A percentile compares a stretch with the other conserved stretches of the same genome.
These are phyloP conservation scores for Meandrina meandrites DNA, from an alignment of 92 coral and sea anemone genomes.

Conservation along the genomic window DNA sequence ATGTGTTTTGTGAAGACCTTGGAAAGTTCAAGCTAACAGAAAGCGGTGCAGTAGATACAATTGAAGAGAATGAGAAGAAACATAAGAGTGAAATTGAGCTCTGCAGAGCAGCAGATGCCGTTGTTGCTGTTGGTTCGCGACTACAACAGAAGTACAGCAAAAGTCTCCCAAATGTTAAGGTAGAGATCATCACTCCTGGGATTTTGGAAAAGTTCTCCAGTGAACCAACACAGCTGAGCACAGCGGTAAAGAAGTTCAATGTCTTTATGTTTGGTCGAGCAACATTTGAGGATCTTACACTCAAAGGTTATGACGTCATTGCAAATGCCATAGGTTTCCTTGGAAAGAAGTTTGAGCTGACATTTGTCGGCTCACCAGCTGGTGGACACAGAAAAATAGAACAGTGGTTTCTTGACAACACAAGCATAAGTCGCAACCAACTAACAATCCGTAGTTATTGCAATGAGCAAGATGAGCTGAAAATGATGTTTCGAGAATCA, in stretches of 20 bases:
- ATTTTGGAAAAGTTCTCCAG: background rate
- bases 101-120: conserved; percentile 28
- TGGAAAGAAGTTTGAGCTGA: background rate
- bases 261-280: conserved; percentile 34
- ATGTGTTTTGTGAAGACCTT: conserved; percentile 33
- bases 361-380: conserved; percentile 34
- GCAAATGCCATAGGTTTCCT: conserved; percentile 35
- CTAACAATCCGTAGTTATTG: conserved; percentile 26
- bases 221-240: background rate
- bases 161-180: background rate
- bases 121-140: conserved; percentile 39
- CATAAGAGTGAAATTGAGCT: conserved; percentile 8
- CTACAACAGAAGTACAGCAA: conserved; percentile 11
- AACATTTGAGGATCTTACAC: background rate
- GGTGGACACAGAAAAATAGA: background rate
- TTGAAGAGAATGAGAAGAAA: conserved; percentile 15
- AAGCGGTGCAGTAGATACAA: background rate
- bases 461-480: conserved; percentile 6
- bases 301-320: conserved; percentile 28
- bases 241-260: background rate
- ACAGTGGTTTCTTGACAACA: background rate
- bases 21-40: conserved; percentile 28
- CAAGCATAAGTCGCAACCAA: conserved; percentile 12
- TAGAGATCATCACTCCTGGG: conserved; percentile 22
- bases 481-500: background rate